Evolutionary conservation across 2,113 vertebrate species (phyloP).

Genomic region (Limanda limanda): DNA sequence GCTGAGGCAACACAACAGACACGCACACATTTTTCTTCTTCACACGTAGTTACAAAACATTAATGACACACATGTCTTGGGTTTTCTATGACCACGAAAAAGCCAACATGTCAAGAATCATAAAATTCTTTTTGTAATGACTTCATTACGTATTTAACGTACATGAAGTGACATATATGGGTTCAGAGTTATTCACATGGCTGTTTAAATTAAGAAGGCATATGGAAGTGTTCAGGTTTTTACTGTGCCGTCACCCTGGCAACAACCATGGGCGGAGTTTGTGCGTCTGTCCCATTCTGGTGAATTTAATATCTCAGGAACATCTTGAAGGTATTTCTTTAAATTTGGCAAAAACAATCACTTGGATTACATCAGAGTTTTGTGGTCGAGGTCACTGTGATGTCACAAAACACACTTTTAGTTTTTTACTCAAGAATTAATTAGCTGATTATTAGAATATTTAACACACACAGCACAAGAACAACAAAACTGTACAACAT

Average conservation of each 20-base stretch:
- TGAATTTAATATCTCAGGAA: background rate
- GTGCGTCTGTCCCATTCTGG: background rate
- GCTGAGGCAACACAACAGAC: background rate
- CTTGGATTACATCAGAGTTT: background rate
- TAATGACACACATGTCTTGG: background rate
- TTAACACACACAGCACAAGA: background rate
- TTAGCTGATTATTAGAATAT: background rate
- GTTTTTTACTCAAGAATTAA: too few relatives aligned
- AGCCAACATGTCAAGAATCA: background rate
- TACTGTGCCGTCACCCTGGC: background rate
- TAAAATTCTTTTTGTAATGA: background rate
- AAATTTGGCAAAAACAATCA: background rate
- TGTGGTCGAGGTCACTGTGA: background rate
- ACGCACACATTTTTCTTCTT: background rate
- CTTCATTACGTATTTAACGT: background rate
- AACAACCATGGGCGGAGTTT: background rate
- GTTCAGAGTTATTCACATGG: background rate
- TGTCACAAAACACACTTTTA: background rate
- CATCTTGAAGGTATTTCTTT: background rate
- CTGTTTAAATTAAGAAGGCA: background rate
- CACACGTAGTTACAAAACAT: background rate
- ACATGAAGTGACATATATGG: background rate
- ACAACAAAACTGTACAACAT: too few relatives aligned
- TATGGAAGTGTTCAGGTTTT: background rate
- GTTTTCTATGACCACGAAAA: background rate